Percentiles rank a stretch among this genome's conserved stretches.
These are phyloP conservation scores for Apamea sordens DNA, from an alignment of 2,888 invertebrate species.

Conservation along the genomic window DNA sequence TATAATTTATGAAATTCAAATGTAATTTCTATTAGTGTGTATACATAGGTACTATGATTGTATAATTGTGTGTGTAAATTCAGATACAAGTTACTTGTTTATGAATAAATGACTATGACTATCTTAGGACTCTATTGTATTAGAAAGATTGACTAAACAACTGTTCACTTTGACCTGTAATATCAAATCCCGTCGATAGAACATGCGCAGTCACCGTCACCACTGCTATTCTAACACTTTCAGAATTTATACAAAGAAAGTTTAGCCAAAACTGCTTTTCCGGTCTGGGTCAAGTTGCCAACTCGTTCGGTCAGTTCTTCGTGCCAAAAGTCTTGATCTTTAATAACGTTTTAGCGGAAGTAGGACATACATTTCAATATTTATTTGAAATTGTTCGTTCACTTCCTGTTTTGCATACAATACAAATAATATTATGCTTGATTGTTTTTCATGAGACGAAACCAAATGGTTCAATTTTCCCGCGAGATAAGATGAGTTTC, in stretches of 20 bases:
- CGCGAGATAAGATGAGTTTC: not conserved
- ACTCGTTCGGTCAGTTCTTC: constrained; percentile 9
- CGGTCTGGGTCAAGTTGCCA: constrained; percentile 34
- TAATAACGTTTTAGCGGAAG: constrained; percentile 40
- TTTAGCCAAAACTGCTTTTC: constrained; percentile 2
- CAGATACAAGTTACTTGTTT: too few relatives aligned
- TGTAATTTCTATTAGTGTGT: too few relatives aligned
- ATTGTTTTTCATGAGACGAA: not conserved
- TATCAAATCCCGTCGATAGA: not conserved
- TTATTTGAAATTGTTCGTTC: constrained; percentile 12
- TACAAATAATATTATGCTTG: constrained; percentile 20
- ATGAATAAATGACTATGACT: too few relatives aligned
- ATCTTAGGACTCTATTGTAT: not conserved
- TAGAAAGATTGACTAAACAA: not conserved
- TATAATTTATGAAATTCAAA: too few relatives aligned
- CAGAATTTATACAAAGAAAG: constrained; percentile 15
- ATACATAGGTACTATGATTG: too few relatives aligned
- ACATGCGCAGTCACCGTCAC: not conserved
- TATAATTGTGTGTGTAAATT: too few relatives aligned
- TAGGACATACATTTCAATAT: constrained; percentile 36
- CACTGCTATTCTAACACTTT: not conserved
- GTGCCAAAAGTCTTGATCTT: constrained; percentile 19
- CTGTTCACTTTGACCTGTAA: not conserved
- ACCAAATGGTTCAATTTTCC: not conserved
- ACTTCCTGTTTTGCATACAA: constrained; percentile 29